Evolutionary conservation across 2,888 invertebrate species (phyloP).

Genomic region (Aphrophora alni): DNA sequence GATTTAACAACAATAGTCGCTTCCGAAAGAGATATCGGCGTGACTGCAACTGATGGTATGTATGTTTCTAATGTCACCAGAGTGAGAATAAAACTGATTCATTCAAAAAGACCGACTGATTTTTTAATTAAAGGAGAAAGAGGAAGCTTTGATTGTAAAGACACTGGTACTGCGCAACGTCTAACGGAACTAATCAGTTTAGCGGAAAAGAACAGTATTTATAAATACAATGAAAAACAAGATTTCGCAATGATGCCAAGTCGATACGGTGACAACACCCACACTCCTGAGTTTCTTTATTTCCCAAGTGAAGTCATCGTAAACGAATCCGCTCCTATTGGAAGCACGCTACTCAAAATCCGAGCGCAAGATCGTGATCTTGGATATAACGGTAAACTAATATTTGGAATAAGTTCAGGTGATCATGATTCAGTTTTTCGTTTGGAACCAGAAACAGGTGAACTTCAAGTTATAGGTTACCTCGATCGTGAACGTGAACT

Average conservation of each 20-base stretch:
- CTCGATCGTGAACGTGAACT: conserved; percentile 87
- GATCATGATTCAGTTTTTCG: conserved; percentile 85
- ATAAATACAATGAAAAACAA: conserved; percentile 55
- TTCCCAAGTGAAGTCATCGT: conserved; percentile 83
- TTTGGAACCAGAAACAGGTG: conserved; percentile 85
- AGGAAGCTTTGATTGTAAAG: conserved; percentile 75
- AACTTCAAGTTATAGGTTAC: conserved; percentile 83
- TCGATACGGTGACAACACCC: conserved; percentile 82
- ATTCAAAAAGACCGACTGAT: conserved; percentile 61
- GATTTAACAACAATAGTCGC: conserved; percentile 75
- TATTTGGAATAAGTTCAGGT: conserved; percentile 85
- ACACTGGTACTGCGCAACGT: conserved; percentile 81
- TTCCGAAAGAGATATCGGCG: conserved; percentile 73
- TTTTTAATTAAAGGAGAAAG: conserved; percentile 61
- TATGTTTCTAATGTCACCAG: conserved; percentile 86
- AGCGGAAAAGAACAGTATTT: conserved; percentile 76
- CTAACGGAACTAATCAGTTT: conserved; percentile 80
- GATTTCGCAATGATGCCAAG: conserved; percentile 76
- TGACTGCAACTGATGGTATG: conserved; percentile 90
- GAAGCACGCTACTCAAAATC: conserved; percentile 73
- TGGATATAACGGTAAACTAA: conserved; percentile 91
- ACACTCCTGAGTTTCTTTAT: conserved; percentile 85
- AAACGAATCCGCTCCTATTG: conserved; percentile 83
- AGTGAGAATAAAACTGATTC: conserved; percentile 76
- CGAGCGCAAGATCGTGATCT: conserved; percentile 84